Conservation (phyloP, 2,888 invertebrate species). For the Steromphala cineraria region DNA sequence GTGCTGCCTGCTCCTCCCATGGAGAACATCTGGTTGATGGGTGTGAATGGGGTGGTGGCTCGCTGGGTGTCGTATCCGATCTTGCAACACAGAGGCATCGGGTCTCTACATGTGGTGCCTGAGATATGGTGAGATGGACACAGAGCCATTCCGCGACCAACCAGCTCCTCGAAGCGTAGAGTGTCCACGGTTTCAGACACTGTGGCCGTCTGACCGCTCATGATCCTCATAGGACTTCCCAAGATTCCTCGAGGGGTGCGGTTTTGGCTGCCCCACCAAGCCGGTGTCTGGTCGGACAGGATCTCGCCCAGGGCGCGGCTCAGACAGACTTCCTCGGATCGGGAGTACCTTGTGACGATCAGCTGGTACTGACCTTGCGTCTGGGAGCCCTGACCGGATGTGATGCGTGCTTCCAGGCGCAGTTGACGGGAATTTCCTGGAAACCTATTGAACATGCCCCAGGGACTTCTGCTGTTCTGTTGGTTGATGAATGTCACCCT, state of each 20-base stretch:
- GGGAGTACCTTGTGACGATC: conserved; percentile 7
- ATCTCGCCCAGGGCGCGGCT: conserved; percentile 11
- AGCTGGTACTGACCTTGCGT: conserved; percentile 1
- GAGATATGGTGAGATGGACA: neutral
- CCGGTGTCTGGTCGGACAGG: neutral
- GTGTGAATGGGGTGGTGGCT: neutral
- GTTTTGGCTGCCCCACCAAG: conserved; percentile 4
- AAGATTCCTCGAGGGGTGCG: neutral
- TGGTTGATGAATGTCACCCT: neutral
- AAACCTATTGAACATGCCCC: neutral
- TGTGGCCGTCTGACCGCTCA: neutral
- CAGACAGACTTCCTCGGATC: conserved; percentile 5
- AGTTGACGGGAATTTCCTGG: neutral
- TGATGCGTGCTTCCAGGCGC: neutral
- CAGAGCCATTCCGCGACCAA: conserved; percentile 18
- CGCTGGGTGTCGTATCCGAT: conserved; percentile 5
- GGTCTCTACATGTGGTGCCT: neutral
- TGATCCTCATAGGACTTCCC: neutral
- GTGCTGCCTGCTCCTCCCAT: too few relatives aligned
- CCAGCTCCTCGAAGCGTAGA: neutral
- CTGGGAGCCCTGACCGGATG: neutral
- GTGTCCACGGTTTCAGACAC: neutral
- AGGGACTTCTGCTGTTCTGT: neutral
- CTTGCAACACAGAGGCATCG: conserved; percentile 25
- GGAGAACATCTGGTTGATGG: too few relatives aligned